Evolutionary conservation across 2,797 vertebrate genomes (phyloP), one percentile per base, ranked within the genome.

Genomic region (Alosa sapidissima): DNA sequence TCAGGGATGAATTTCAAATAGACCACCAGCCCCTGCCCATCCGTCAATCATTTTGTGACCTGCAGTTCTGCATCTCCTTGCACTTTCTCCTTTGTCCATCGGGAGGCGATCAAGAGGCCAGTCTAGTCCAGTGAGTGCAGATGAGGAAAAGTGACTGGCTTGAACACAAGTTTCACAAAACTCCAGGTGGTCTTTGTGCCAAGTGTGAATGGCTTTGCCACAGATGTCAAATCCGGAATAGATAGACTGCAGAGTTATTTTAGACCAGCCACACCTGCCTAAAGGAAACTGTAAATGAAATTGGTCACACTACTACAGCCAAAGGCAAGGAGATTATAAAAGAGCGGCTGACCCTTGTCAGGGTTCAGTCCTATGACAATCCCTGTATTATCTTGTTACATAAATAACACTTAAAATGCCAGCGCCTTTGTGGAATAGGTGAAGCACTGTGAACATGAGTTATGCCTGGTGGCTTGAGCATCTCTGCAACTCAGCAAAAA

Each of bases 1-100:
- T 78, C 72, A 78, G 72, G 72, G 36, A 16, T 78, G 72, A 78
- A 78, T 78, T 78, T 78, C 72, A 78, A 47, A 78, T 78, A 78
- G 36, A 78, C 14, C 14, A 5, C 68, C 68, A 33, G 13, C 33
- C 36, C 36, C 41, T 5, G 19, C 72, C 7, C 72, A 78, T 78
- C 72, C 72, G 7, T 78, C 72, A 78, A 78, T 78, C 72, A 78
- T 78, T 78, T 47, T 19, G 36, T 8, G 72, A 78, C 36, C 72
- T 47, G 41, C 72, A 78, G 36, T 9, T 47, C 36, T 45, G 72
- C 36, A 78, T 19, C 19, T 47, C 16, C 36, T 47, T 78, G 72
- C 28, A 14, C 41, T 13, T 72, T 47, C 41, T 36, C 72, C 36
- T 78, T 21, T 78, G 72, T 78, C 72, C 72, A 45, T 47, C 19